These are phyloP conservation scores for Danionella cerebrum DNA, from an alignment of 2,113 vertebrate genomes.

Conservation along the genomic window DNA sequence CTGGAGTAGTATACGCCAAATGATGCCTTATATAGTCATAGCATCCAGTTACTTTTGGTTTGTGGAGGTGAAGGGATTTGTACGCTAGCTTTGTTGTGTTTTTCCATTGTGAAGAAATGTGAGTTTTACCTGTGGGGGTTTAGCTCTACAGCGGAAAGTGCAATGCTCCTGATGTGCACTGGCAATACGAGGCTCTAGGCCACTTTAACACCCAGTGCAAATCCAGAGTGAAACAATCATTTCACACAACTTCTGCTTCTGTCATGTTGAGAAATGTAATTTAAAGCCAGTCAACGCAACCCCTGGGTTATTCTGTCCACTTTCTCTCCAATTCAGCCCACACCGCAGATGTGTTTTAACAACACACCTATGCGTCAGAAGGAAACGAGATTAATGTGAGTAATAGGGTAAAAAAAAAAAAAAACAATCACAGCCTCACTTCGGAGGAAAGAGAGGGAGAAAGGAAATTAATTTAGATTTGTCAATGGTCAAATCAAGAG, in stretches of 20 bases:
- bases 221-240: constrained; percentile 64
- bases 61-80: neutral
- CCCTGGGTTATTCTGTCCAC: constrained; percentile 51
- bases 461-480: constrained; percentile 37
- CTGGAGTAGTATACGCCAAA: too few species aligned
- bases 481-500: constrained; percentile 45
- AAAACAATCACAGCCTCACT: constrained; percentile 25
- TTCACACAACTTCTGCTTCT: constrained; percentile 59
- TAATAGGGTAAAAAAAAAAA: constrained; percentile 36
- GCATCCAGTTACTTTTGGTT: neutral
- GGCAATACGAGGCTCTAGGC: constrained; percentile 44
- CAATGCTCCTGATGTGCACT: constrained; percentile 22
- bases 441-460: constrained; percentile 19
- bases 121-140: constrained; percentile 34
- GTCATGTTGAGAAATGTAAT: constrained; percentile 66
- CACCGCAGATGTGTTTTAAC: constrained; percentile 35
- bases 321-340: neutral
- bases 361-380: constrained; percentile 5
- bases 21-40: neutral
- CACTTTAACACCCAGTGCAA: constrained; percentile 51
- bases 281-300: constrained; percentile 63
- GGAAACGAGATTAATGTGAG: constrained; percentile 26
- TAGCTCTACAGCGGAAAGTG: neutral
- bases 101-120: neutral
- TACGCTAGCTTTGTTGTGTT: neutral